Evolutionary conservation across 2,888 invertebrate genomes (phyloP).

Genomic region (Tipula confusa): DNA sequence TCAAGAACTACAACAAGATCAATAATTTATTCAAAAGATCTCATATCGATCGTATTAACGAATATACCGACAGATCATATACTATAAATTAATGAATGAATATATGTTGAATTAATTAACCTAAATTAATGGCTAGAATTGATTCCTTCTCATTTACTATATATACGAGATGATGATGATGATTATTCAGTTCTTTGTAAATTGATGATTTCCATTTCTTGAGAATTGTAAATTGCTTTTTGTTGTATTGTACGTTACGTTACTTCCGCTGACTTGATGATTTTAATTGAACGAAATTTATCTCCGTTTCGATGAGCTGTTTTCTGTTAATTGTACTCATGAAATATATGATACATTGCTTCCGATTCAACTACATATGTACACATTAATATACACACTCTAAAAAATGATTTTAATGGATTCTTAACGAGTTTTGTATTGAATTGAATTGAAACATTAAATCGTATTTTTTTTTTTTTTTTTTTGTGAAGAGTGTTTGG

Average conservation of each 20-base stretch:
- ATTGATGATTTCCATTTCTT: constrained; percentile 25
- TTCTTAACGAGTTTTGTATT: constrained; percentile 20
- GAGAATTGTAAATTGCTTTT: background rate
- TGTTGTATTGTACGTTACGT: background rate
- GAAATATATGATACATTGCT: background rate
- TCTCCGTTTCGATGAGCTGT: background rate
- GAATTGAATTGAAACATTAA: background rate
- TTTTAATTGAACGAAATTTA: constrained; percentile 12
- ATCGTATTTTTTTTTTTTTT: background rate
- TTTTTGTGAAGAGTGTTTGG: background rate
- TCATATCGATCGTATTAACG: background rate
- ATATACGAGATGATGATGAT: background rate
- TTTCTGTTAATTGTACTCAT: background rate
- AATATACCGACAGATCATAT: background rate
- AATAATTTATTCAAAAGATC: background rate
- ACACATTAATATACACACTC: no score
- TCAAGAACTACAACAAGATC: background rate
- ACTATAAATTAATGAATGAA: background rate
- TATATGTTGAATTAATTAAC: background rate
- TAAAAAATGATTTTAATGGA: background rate
- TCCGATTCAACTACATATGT: background rate
- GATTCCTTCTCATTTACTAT: background rate
- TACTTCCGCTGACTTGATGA: background rate
- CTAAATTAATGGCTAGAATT: background rate
- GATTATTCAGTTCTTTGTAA: background rate